A percentile compares a stretch with the other conserved stretches of the same genome.
Conservation (phyloP, 2,113 vertebrate genomes). For the Epinephelus lanceolatus region DNA sequence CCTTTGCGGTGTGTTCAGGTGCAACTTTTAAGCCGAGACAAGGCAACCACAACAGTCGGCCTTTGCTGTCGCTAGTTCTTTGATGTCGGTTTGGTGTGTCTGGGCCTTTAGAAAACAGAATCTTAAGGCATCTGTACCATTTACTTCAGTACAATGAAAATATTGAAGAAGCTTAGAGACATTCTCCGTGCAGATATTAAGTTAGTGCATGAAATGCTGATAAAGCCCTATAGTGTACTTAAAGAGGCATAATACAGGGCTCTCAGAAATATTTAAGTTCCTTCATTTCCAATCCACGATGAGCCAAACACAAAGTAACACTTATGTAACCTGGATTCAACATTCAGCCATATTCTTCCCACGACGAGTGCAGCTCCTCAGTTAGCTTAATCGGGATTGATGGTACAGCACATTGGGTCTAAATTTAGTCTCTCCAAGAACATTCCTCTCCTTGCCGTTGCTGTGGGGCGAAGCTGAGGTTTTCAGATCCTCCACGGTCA, state of each 20-base stretch:
- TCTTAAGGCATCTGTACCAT: not conserved
- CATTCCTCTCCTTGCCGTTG: slow-evolving; percentile 66
- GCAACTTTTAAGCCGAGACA: no score
- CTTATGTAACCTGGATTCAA: slow-evolving; percentile 71
- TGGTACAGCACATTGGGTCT: slow-evolving; percentile 76
- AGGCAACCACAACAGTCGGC: no score
- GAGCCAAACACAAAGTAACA: slow-evolving; percentile 47
- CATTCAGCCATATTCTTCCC: slow-evolving; percentile 67
- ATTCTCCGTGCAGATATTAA: not conserved
- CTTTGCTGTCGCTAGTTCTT: no score
- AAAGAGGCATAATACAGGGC: slow-evolving; percentile 3
- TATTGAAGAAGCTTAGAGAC: not conserved
- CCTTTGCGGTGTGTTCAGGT: no score
- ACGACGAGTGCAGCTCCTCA: slow-evolving; percentile 45
- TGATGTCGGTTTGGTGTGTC: no score
- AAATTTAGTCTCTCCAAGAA: slow-evolving; percentile 79
- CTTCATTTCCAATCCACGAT: slow-evolving; percentile 31
- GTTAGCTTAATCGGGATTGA: slow-evolving; percentile 79
- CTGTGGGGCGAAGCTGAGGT: slow-evolving; percentile 73
- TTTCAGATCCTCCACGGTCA: slow-evolving; percentile 75
- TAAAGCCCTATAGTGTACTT: slow-evolving; percentile 1
- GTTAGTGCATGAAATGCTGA: slow-evolving; percentile 2
- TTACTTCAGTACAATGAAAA: not conserved
- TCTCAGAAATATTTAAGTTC: slow-evolving; percentile 21
- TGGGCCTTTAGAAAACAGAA: not conserved